phyloP scores from a whole-genome alignment of 2,888 invertebrate genomes.

The Liodrosophila aerea region DNA sequence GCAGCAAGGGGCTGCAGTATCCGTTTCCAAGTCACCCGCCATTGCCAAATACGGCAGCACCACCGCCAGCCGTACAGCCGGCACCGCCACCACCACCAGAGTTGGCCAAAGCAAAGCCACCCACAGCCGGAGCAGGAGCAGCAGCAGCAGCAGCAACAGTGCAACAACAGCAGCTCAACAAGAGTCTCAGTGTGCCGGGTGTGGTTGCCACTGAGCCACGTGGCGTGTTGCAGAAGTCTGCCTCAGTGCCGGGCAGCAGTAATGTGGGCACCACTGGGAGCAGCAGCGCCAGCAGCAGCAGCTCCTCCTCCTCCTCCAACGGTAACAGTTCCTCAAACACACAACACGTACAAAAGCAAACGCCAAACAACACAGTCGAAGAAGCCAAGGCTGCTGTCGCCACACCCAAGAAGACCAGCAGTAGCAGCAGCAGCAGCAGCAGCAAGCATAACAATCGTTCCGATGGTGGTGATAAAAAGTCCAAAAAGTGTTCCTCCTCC shows the following conservation, averaged over 20 bases:
- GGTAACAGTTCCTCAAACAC: constrained; percentile 78
- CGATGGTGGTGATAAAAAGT: constrained; percentile 74
- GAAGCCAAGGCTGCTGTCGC: constrained; percentile 38
- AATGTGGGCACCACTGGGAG: constrained; percentile 80
- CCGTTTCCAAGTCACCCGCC: constrained; percentile 91
- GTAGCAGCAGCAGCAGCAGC: constrained; percentile 24
- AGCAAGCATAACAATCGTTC: constrained; percentile 79
- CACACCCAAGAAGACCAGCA: constrained; percentile 35
- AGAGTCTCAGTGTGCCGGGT: constrained; percentile 80
- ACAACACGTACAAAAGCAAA: constrained; percentile 62
- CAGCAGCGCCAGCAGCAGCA: too few relatives aligned
- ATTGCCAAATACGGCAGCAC: constrained; percentile 82
- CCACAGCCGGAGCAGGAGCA: constrained; percentile 11
- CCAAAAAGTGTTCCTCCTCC: constrained; percentile 47
- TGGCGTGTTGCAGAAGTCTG: constrained; percentile 77
- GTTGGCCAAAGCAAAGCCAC: constrained; percentile 28
- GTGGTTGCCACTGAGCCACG: constrained; percentile 19
- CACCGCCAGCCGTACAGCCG: constrained; percentile 72
- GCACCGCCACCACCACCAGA: constrained; percentile 72
- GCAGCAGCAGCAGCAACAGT: constrained; percentile 31
- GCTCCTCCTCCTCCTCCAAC: constrained; percentile 62
- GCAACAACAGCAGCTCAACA: constrained; percentile 67
- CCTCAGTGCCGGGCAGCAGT: constrained; percentile 82
- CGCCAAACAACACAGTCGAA: constrained; percentile 48
- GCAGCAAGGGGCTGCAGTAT: constrained; percentile 85